Conservation (phyloP, 2,888 invertebrate genomes). For the Tanytarsus gracilentus region DNA sequence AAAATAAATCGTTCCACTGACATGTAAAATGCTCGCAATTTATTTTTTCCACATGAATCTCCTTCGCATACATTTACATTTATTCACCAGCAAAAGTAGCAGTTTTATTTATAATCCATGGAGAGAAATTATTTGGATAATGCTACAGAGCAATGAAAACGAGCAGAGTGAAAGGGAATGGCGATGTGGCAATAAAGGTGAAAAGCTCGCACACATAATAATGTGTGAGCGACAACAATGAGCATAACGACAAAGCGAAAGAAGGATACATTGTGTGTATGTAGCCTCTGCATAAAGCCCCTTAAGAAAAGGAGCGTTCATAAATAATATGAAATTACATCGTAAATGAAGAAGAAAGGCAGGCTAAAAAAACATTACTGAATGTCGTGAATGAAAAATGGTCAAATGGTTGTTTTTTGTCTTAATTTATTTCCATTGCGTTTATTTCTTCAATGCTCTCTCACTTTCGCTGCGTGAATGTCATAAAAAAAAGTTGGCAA, state of each 20-base stretch:
- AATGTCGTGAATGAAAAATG: neutral
- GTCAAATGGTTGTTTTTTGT: neutral
- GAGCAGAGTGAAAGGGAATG: neutral
- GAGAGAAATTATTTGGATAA: too few species aligned
- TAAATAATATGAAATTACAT: neutral
- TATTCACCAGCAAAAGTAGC: too few species aligned
- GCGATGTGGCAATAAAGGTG: neutral
- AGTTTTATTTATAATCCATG: too few species aligned
- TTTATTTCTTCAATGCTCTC: neutral
- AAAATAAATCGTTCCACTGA: too few species aligned
- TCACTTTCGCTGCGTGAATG: neutral
- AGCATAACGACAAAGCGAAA: too few species aligned
- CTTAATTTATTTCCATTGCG: neutral
- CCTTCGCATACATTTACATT: too few species aligned
- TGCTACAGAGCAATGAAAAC: too few species aligned
- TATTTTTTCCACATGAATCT: too few species aligned
- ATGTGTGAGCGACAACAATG: too few species aligned
- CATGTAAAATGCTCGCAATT: too few species aligned
- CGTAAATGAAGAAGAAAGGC: neutral
- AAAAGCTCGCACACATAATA: neutral
- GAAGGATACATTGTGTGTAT: too few species aligned
- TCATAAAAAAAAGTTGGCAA: neutral
- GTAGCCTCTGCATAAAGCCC: neutral
- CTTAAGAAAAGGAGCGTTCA: neutral
- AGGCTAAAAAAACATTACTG: neutral